Evolutionary conservation across 2,797 vertebrate species (phyloP).

Genomic region (Cephalopachus bancanus): DNA sequence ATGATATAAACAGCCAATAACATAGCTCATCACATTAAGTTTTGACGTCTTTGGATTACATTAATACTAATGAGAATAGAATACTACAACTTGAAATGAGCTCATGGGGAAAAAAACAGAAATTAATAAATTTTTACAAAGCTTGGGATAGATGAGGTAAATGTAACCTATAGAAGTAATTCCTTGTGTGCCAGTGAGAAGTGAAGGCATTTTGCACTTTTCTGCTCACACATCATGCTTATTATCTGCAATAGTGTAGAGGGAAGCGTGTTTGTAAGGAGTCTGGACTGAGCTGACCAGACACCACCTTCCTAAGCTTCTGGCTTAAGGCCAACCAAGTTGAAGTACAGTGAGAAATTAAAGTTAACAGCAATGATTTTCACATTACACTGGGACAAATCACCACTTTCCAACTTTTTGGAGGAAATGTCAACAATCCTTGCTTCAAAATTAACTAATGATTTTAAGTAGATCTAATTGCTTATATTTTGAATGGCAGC

Average conservation of each 20-base stretch:
- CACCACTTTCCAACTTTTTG: not conserved
- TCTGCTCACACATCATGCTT: not conserved
- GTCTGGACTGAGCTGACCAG: not conserved
- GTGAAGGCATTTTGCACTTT: not conserved
- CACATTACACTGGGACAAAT: not conserved
- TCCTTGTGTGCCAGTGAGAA: constrained; percentile 49
- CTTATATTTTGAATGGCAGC: constrained; percentile 81
- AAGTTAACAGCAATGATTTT: not conserved
- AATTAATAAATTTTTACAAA: not conserved
- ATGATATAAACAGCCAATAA: constrained; percentile 72
- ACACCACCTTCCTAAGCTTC: not conserved
- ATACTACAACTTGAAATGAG: constrained; percentile 61
- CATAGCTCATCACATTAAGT: constrained; percentile 37
- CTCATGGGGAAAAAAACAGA: not conserved
- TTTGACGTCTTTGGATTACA: constrained; percentile 65
- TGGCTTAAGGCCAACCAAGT: not conserved
- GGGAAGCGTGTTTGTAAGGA: not conserved
- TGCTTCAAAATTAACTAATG: constrained; percentile 79
- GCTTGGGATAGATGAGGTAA: constrained; percentile 71
- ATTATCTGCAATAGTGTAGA: not conserved
- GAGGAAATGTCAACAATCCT: not conserved
- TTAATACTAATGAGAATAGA: constrained; percentile 44
- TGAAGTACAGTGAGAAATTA: not conserved
- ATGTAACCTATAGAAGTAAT: constrained; percentile 63
- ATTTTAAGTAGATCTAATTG: constrained; percentile 87